These are phyloP conservation scores for Micrastur ruficollis DNA, from an alignment of 2,797 vertebrate genomes.

Conservation along the genomic window DNA sequence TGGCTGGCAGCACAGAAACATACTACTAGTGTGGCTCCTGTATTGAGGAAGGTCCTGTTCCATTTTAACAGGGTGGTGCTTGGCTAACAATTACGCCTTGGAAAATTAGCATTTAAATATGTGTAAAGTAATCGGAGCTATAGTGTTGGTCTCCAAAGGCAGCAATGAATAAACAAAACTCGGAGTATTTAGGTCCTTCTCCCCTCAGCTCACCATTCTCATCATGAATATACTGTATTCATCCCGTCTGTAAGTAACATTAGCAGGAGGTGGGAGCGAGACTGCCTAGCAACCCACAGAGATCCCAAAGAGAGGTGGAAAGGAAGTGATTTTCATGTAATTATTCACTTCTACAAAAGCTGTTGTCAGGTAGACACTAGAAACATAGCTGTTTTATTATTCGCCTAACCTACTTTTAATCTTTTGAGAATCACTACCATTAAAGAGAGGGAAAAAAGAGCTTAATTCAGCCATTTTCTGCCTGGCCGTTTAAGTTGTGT, in stretches of 20 bases:
- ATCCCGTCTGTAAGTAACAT: conserved; percentile 70
- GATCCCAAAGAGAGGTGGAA: conserved; percentile 75
- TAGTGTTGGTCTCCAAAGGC: conserved; percentile 48
- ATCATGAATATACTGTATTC: conserved; percentile 71
- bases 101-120: conserved; percentile 76
- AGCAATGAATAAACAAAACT: conserved; percentile 63
- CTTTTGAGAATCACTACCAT: conserved; percentile 71
- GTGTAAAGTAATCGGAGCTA: conserved; percentile 49
- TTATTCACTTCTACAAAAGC: conserved; percentile 80
- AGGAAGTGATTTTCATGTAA: conserved; percentile 83
- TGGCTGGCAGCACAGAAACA: conserved; percentile 42
- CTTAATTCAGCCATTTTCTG: conserved; percentile 77
- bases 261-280: conserved; percentile 68
- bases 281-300: conserved; percentile 78
- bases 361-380: conserved; percentile 80
- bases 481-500: conserved; percentile 69
- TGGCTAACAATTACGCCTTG: background rate
- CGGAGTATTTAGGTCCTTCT: conserved; percentile 58
- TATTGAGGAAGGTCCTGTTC: conserved; percentile 32
- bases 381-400: conserved; percentile 80
- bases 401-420: conserved; percentile 80
- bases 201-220: conserved; percentile 45
- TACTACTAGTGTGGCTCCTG: conserved; percentile 32
- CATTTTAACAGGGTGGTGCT: conserved; percentile 45
- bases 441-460: conserved; percentile 67